Evolutionary conservation across 1,140 invertebrate species (phyloP).

Genomic region (Oncopodura yosiiana): DNA sequence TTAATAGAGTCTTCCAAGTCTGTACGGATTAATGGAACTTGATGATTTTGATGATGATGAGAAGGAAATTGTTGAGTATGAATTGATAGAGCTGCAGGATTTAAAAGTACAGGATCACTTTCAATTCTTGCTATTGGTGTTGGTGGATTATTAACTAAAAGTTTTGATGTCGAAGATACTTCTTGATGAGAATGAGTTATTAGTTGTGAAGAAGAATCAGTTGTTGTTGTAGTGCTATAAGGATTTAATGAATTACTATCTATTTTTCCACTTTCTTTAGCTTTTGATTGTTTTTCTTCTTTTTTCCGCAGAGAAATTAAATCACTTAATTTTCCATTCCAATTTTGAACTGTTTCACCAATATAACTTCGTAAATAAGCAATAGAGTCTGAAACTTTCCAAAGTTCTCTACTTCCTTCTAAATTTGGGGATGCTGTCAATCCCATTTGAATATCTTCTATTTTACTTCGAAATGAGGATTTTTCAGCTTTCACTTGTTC

Average conservation of each 20-base stretch:
- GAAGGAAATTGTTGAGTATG: not conserved
- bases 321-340: slow-evolving; percentile 54
- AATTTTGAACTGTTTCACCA: slow-evolving; percentile 52
- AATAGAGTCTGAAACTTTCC: slow-evolving; percentile 53
- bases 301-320: slow-evolving; percentile 44
- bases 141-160: no score
- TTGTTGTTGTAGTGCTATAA: no score
- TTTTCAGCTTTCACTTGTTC: slow-evolving; percentile 54
- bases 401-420: slow-evolving; percentile 36
- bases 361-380: slow-evolving; percentile 53
- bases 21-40: no score
- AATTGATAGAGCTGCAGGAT: not conserved
- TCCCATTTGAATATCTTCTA: slow-evolving; percentile 62
- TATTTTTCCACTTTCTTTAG: no score
- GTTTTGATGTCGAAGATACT: not conserved
- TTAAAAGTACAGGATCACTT: slow-evolving; percentile 22
- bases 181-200: slow-evolving; percentile 7
- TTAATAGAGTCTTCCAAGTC: slow-evolving; percentile 22
- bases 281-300: slow-evolving; percentile 43
- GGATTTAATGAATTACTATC: no score
- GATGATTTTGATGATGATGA: no score
- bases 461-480: slow-evolving; percentile 57
- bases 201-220: no score
- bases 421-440: slow-evolving; percentile 52
- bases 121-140: slow-evolving; percentile 18